phyloP scores from a whole-genome alignment of 2,113 vertebrate genomes.

The Pituophis catenifer region DNA sequence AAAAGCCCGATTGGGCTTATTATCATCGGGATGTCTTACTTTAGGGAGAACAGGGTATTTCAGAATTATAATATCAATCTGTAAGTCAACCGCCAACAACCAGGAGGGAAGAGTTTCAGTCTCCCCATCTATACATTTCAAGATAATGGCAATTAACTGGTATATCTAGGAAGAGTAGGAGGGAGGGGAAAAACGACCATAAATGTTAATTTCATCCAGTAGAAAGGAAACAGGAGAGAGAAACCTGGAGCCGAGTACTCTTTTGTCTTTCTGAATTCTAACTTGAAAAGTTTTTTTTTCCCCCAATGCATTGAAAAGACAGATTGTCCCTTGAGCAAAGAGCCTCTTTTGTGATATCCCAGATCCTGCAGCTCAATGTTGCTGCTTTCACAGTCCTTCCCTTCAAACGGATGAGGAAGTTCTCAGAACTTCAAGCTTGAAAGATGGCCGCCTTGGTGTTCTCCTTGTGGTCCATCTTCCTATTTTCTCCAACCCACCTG shows the following conservation, averaged over 20 bases:
- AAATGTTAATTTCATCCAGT: slow-evolving; percentile 42
- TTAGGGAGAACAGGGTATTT: not conserved
- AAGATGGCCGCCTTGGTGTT: not conserved
- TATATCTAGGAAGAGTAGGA: slow-evolving; percentile 38
- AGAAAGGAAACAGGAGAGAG: slow-evolving; percentile 20
- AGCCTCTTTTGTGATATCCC: no score
- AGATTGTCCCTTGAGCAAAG: not conserved
- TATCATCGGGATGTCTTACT: no score
- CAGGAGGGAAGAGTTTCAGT: slow-evolving; percentile 31
- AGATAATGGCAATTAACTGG: slow-evolving; percentile 37
- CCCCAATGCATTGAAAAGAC: not conserved
- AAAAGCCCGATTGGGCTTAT: no score
- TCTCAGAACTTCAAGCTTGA: not conserved
- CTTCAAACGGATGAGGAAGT: not conserved
- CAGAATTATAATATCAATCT: slow-evolving; percentile 9
- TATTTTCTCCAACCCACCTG: not conserved
- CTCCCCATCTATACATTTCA: slow-evolving; percentile 42
- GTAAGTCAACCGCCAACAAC: slow-evolving; percentile 24
- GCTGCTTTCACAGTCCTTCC: not conserved
- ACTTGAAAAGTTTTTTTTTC: no score
- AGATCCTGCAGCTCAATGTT: no score
- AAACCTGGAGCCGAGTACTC: not conserved
- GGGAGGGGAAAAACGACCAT: not conserved
- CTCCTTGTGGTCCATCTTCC: not conserved
- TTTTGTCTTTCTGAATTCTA: not conserved